Percentiles rank a stretch among this genome's conserved stretches.
Conservation (phyloP, 2,113 vertebrate genomes). For the Megaleporinus macrocephalus region DNA sequence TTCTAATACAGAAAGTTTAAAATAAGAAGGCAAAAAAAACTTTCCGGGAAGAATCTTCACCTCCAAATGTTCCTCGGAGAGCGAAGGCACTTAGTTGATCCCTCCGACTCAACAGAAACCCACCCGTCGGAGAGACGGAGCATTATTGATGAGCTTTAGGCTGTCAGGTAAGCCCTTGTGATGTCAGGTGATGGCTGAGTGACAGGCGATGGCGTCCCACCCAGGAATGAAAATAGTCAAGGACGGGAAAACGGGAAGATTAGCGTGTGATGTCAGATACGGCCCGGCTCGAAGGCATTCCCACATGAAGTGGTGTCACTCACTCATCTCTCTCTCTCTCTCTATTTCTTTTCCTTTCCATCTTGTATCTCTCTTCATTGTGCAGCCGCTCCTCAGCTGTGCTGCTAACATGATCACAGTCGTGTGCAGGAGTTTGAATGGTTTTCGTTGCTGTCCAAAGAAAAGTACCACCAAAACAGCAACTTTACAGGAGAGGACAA, state of each 20-base stretch:
- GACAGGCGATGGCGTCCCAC: constrained; percentile 64
- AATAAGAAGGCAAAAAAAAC: too few relatives aligned
- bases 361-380: neutral
- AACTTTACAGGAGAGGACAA: too few relatives aligned
- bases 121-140: neutral
- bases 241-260: constrained; percentile 5
- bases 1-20: neutral
- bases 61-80: neutral
- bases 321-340: constrained; percentile 63
- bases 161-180: constrained; percentile 32
- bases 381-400: neutral
- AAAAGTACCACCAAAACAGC: too few relatives aligned
- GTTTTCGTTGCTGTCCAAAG: too few relatives aligned
- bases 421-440: too few relatives aligned
- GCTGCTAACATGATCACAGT: too few relatives aligned
- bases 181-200: constrained; percentile 54
- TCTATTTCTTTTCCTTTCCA: constrained; percentile 61
- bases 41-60: neutral
- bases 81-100: neutral
- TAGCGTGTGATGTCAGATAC: constrained; percentile 27
- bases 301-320: constrained; percentile 2
- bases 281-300: neutral
- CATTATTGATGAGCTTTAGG: constrained; percentile 25
- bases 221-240: constrained; percentile 4
- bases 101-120: neutral